These are phyloP conservation scores for Sanderia malayensis DNA, from an alignment of 30 jellyfish, hydroid and myxozoan genomes.

Conservation along the genomic window DNA sequence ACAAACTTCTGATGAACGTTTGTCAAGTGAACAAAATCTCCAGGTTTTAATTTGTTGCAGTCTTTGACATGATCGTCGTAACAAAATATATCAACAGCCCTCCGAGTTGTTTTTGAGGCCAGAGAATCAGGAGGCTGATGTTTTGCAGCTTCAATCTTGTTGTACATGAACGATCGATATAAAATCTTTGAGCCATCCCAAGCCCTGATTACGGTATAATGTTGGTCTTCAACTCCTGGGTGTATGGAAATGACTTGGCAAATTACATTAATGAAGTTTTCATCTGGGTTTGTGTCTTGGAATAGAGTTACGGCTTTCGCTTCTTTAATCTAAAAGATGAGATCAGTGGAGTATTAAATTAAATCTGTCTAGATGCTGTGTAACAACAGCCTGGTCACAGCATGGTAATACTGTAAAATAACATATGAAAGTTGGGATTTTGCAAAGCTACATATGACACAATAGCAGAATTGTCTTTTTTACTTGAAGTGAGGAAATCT, in stretches of 20 bases:
- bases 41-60: slow-evolving; percentile 15
- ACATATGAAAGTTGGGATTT: no score
- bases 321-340: neutral
- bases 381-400: no score
- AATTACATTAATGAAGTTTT: neutral
- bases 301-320: slow-evolving; percentile 12
- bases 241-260: slow-evolving; percentile 14
- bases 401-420: no score
- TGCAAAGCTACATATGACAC: no score
- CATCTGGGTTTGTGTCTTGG: slow-evolving; percentile 5
- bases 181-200: slow-evolving; percentile 20
- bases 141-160: neutral
- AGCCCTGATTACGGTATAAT: slow-evolving; percentile 4
- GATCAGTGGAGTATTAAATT: no score
- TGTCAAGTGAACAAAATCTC: slow-evolving; percentile 22
- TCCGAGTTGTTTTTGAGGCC: neutral
- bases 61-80: slow-evolving; percentile 51
- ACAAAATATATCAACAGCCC: slow-evolving; percentile 21
- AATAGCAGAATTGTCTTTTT: no score
- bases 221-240: neutral
- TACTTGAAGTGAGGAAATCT: no score
- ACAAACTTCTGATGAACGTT: slow-evolving; percentile 46
- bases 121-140: neutral
- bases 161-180: slow-evolving; percentile 2
- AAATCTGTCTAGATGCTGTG: no score